Evolutionary conservation across 35 echinoderm and acorn worm species (phyloP), one percentile per base, ranked within the genome.

Genomic region (Apostichopus parvimensis): DNA sequence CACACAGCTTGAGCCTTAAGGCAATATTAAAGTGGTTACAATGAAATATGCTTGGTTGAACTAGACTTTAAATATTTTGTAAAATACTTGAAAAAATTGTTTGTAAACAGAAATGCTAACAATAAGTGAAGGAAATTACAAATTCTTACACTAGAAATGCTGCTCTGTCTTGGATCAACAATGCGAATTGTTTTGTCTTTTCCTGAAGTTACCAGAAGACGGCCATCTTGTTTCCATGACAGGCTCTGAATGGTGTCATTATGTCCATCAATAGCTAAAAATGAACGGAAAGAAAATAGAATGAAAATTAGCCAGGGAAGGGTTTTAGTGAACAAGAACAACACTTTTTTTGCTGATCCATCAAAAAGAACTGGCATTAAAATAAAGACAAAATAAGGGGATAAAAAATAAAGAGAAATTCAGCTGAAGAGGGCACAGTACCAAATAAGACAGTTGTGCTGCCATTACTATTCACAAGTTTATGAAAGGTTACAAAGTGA

Each of bases 131-230:
- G 12, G 12, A 61, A 1, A 9, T 54, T 59, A 6, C 92, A 45
- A 45, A 45, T 45, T 45, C 94, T 95, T 92, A 98, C 96, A 4
- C 66, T 68, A 20, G 92, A n/a, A 57, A 92, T 28, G 77, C 57
- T 94, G 23, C 92, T 88, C 5, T 91, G 59, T 23, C 97, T 93
- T 26, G 97, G 95, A 82, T 99, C 97, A 15, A 96, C 57, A 56
- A 99, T 94, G 15, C 95, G 94, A n/a, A 99, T 71, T 56, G 87
- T 99, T 73, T 99, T 99, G 70, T 99, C 97, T 93, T 99, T 99
- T 72, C 90, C 72, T 57, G 97, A 93, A 20, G 97, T 90, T 18
- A 90, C 97, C 60, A 99, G 60, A 18, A 94, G 77, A 61, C 77
- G 77, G 22, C 97, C 97, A 95, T 99, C 95, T 75, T 92, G 91